phyloP scores from a whole-genome alignment of 2,113 vertebrate genomes.

The Brachyistius frenatus region DNA sequence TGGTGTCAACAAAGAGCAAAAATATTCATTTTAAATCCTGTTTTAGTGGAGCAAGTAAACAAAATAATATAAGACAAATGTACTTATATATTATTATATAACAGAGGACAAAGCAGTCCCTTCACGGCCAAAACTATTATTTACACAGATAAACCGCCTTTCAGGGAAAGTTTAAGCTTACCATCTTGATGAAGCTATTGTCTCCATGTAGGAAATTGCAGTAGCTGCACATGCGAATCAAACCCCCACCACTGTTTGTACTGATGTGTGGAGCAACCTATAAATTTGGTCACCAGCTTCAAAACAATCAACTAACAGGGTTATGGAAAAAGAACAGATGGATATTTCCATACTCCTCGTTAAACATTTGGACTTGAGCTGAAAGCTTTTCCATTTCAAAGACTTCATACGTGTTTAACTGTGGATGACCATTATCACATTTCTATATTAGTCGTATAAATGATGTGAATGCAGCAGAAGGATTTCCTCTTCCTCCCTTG shows the following conservation, averaged over 20 bases:
- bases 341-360: constrained; percentile 26
- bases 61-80: constrained; percentile 21
- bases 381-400: background rate
- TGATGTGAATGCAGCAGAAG: constrained; percentile 26
- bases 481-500: background rate
- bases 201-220: background rate
- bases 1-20: constrained; percentile 56
- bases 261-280: constrained; percentile 14
- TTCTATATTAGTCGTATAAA: constrained; percentile 52
- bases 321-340: constrained; percentile 57
- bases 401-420: constrained; percentile 14
- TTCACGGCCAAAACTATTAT: constrained; percentile 1
- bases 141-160: constrained; percentile 1
- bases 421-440: constrained; percentile 38
- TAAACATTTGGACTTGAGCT: constrained; percentile 61
- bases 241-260: background rate
- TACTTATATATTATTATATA: no score
- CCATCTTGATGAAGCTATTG: constrained; percentile 23
- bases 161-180: background rate
- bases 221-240: background rate
- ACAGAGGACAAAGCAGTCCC: background rate
- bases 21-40: constrained; percentile 44
- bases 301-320: constrained; percentile 46
- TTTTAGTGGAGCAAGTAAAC: constrained; percentile 26
- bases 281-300: constrained; percentile 41